phyloP scores from a whole-genome alignment of 2,113 vertebrate species.

The Gymnocephalus cernua region DNA sequence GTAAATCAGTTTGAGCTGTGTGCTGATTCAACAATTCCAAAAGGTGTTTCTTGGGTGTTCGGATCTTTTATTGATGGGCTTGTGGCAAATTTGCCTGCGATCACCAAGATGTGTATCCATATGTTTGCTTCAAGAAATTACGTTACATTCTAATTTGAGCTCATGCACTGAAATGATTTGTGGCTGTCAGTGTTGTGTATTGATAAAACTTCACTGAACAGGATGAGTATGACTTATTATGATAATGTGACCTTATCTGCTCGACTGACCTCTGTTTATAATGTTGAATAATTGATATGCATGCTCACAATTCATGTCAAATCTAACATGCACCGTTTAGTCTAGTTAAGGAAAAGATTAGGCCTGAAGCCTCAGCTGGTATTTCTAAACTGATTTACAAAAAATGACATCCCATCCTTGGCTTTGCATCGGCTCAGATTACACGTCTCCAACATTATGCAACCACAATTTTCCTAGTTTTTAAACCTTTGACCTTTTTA shows the following conservation, averaged over 20 bases:
- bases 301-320: slow-evolving; percentile 55
- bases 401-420: background rate
- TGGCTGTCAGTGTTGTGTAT: slow-evolving; percentile 44
- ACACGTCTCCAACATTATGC: background rate
- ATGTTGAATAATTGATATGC: slow-evolving; percentile 60
- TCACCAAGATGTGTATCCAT: background rate
- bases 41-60: background rate
- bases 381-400: slow-evolving; percentile 27
- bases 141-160: slow-evolving; percentile 12
- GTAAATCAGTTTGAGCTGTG: background rate
- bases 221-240: slow-evolving; percentile 59
- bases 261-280: slow-evolving; percentile 53
- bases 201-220: slow-evolving; percentile 41
- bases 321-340: slow-evolving; percentile 53
- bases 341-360: slow-evolving; percentile 8
- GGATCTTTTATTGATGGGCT: background rate
- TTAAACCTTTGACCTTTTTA: background rate
- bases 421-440: background rate
- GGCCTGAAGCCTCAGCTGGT: slow-evolving; percentile 27
- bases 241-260: slow-evolving; percentile 75
- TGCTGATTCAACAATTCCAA: background rate
- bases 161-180: slow-evolving; percentile 18
- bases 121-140: slow-evolving; percentile 23
- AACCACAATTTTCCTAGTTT: background rate
- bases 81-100: background rate